phyloP scores from a whole-genome alignment of 2,888 invertebrate genomes.

The Trachelus tabidus region DNA sequence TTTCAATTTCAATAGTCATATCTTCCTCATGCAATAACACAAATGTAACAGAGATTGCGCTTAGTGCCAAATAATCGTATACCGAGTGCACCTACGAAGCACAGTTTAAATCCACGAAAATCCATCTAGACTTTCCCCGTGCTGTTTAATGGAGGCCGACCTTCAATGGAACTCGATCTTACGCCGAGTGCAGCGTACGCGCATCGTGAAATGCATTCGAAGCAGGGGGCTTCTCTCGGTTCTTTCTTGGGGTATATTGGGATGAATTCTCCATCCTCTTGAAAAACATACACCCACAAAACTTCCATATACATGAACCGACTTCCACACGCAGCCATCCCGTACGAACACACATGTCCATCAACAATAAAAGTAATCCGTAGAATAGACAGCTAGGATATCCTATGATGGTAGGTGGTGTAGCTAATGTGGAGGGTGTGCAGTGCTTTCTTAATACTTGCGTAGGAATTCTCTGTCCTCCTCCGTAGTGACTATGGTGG shows the following conservation, averaged over 20 bases:
- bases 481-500: slow-evolving; percentile 39
- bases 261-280: slow-evolving; percentile 31
- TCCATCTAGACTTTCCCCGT: neutral
- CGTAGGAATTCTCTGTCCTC: neutral
- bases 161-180: slow-evolving; percentile 43
- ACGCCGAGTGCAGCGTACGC: slow-evolving; percentile 34
- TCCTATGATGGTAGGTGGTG: neutral
- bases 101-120: neutral
- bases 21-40: neutral
- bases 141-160: slow-evolving; percentile 19
- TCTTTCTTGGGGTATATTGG: slow-evolving; percentile 36
- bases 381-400: slow-evolving; percentile 12
- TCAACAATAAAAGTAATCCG: slow-evolving; percentile 17
- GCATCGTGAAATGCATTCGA: slow-evolving; percentile 38
- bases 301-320: slow-evolving; percentile 1
- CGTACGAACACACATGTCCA: neutral
- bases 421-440: neutral
- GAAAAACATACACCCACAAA: neutral
- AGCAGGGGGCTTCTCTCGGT: slow-evolving; percentile 38
- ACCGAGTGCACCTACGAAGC: neutral
- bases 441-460: neutral
- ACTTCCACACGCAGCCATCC: slow-evolving; percentile 5
- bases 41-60: no score
- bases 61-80: neutral
- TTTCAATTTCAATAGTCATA: neutral